Evolutionary conservation across 1,140 invertebrate genomes (phyloP).

Genomic region (Muscidifurax raptorellus): DNA sequence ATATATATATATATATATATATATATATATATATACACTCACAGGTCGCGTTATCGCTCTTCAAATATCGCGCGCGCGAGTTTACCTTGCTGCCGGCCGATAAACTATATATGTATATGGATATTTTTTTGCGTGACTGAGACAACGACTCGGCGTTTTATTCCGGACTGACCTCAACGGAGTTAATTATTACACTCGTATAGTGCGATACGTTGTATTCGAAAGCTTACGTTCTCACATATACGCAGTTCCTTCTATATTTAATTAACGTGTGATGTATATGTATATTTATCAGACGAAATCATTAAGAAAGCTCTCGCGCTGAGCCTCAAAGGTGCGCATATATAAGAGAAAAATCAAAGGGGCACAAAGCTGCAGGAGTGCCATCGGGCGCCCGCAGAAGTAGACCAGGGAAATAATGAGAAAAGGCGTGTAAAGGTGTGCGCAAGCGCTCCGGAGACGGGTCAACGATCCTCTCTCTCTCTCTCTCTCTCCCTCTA

Average conservation of each 20-base stretch:
- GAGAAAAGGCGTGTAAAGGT: constrained; percentile 36
- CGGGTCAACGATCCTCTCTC: constrained; percentile 35
- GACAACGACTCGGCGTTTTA: too few relatives aligned
- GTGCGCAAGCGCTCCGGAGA: not conserved
- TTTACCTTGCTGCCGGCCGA: constrained; percentile 31
- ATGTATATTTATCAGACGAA: too few relatives aligned
- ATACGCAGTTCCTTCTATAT: too few relatives aligned
- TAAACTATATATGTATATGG: not conserved
- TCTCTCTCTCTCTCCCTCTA: too few relatives aligned
- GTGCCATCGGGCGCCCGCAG: not conserved
- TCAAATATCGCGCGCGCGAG: constrained; percentile 46
- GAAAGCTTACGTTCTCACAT: not conserved
- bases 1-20: too few relatives aligned
- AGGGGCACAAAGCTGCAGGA: not conserved
- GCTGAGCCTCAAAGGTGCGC: not conserved
- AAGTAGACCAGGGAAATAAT: constrained; percentile 34
- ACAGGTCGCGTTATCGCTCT: constrained; percentile 19
- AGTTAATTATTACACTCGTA: too few relatives aligned
- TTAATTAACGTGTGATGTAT: too few relatives aligned
- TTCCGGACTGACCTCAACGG: too few relatives aligned
- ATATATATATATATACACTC: not conserved
- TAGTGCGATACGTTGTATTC: not conserved
- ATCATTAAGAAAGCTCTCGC: not conserved
- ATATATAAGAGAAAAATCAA: not conserved
- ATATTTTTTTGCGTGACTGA: not conserved